Evolutionary conservation across 2,888 invertebrate genomes (phyloP).

Genomic region (Aspidapion aeneum): DNA sequence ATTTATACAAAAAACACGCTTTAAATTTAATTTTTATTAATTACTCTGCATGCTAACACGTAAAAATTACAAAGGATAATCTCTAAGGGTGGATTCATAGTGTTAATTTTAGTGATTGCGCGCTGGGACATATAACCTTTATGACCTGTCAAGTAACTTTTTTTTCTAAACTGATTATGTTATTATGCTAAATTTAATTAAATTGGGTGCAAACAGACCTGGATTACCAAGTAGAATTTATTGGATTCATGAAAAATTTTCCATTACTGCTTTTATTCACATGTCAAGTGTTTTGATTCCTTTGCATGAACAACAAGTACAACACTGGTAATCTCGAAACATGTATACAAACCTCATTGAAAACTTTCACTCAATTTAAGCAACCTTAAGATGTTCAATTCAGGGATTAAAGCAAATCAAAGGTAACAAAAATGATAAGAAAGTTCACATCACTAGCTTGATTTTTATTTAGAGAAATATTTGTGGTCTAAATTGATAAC

Average conservation of each 20-base stretch:
- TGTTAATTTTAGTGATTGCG: neutral
- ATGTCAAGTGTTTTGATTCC: constrained; percentile 8
- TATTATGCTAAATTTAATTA: constrained; percentile 38
- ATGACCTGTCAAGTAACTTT: constrained; percentile 43
- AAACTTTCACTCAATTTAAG: constrained; percentile 25
- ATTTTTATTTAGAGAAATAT: too few species aligned
- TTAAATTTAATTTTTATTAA: neutral
- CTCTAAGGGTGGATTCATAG: neutral
- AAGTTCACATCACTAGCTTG: too few species aligned
- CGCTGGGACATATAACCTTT: constrained; percentile 41
- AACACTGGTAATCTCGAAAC: constrained; percentile 1
- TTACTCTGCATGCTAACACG: neutral
- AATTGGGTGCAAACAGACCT: constrained; percentile 11
- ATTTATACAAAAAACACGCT: neutral
- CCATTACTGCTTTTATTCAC: neutral
- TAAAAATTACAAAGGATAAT: neutral
- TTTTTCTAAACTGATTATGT: constrained; percentile 36
- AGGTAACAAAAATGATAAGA: constrained; percentile 32
- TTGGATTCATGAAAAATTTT: neutral
- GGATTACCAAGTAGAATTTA: neutral
- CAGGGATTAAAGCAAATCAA: constrained; percentile 40
- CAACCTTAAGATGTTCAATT: constrained; percentile 42
- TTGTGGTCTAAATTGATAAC: too few species aligned
- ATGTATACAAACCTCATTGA: constrained; percentile 25
- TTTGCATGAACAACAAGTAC: constrained; percentile 6